phyloP scores from a whole-genome alignment of 2,797 vertebrate genomes.

The Rhinella marina region DNA sequence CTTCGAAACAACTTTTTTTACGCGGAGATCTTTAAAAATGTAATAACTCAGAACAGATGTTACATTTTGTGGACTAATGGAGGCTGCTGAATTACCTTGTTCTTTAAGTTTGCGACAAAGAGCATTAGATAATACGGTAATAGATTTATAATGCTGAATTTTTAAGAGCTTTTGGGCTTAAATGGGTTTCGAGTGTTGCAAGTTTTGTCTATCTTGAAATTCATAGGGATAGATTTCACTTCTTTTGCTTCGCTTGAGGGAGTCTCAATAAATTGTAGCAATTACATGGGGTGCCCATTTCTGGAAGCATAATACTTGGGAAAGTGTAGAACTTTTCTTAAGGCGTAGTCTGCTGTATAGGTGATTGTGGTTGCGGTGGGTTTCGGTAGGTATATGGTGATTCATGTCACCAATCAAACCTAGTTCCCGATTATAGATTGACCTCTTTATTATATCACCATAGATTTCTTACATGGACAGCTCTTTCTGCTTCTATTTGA shows the following conservation, averaged over 20 bases:
- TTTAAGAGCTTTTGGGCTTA: slow-evolving; percentile 42
- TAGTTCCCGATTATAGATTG: neutral
- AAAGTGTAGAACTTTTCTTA: neutral
- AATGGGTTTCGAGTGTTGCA: slow-evolving; percentile 35
- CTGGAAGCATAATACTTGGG: slow-evolving; percentile 7
- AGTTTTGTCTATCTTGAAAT: slow-evolving; percentile 39
- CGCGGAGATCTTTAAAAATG: slow-evolving; percentile 55
- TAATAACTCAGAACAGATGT: slow-evolving; percentile 61
- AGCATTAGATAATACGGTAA: slow-evolving; percentile 45
- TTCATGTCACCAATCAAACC: neutral
- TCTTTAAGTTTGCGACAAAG: slow-evolving; percentile 50
- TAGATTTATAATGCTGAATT: slow-evolving; percentile 54
- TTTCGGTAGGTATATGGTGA: neutral
- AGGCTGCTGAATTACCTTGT: slow-evolving; percentile 51
- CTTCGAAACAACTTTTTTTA: slow-evolving; percentile 57
- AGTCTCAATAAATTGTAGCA: slow-evolving; percentile 17
- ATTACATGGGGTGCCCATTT: slow-evolving; percentile 11
- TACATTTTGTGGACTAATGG: slow-evolving; percentile 54
- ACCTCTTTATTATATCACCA: neutral
- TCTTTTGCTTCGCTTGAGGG: slow-evolving; percentile 30
- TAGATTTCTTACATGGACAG: neutral
- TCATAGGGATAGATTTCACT: slow-evolving; percentile 7
- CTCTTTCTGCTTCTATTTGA: neutral
- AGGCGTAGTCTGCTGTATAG: neutral
- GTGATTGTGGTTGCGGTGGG: neutral